Evolutionary conservation across 2,888 invertebrate genomes (phyloP), one percentile per base, ranked within the genome.

Genomic region (Eupeodes luniger): DNA sequence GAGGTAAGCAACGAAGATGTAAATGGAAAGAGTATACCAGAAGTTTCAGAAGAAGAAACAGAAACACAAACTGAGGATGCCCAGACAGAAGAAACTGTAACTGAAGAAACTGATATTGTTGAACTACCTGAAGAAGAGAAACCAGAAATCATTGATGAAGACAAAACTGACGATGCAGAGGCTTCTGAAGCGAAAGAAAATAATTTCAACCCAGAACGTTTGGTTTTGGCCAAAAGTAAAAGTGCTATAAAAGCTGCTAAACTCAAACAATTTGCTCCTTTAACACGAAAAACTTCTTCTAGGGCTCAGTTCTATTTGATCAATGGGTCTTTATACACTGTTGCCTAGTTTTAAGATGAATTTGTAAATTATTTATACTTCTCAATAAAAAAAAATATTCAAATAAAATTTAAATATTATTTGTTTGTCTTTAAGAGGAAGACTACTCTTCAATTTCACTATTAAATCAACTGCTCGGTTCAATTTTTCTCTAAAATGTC

Each of bases 181-280:
- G 36, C 49, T 11, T n/a, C 57, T 14, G 55, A 75, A 47, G 61
- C 5, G 12, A 10, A 57, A 7, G 44, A 44, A 61, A 47, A 55
- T 12, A 70, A 70, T 16, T 10, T 19, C 12, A 19, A 66, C 7
- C 14, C 70, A 51, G 64, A 64, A 51, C 70, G 70, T 11, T 10
- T 82, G 14, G 49, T 82, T n/a, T 14, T 66, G 44, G 16, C 64
- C 4, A 72, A 49, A n/a, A 47, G 64, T 14, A n/a, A 14, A 57
- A 14, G 11, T 40, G 14, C n/a, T 1, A 49, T 53, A 4, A 79
- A 53, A 34, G 62, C 74, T 4, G 80, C 74, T 57, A 80, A 80
- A 7, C 55, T 81, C 4, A 49, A 44, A 27, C 47, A 74, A 59
- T 14, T 72, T n/a, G n/a, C 49, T 27, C 40, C 74, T 57, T 6